Evolutionary conservation across 1,140 invertebrate species (phyloP).

Genomic region (Anastrepha ludens): DNA sequence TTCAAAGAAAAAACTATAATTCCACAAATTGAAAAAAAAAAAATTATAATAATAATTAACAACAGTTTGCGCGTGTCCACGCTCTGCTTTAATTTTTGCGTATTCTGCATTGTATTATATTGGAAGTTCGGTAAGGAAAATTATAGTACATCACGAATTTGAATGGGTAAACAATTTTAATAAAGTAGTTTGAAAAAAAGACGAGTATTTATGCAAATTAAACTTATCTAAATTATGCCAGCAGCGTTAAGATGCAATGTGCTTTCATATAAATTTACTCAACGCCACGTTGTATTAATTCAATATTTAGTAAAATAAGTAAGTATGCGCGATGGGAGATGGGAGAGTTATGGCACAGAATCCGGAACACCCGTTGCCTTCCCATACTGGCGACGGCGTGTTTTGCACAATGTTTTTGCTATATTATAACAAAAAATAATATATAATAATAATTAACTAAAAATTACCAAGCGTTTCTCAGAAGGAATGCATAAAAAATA

Average conservation of each 20-base stretch:
- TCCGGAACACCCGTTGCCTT: neutral
- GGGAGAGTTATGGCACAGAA: neutral
- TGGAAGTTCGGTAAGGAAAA: neutral
- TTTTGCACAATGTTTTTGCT: constrained; percentile 43
- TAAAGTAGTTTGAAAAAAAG: neutral
- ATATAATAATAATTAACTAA: neutral
- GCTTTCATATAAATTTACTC: constrained; percentile 45
- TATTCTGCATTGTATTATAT: constrained; percentile 22
- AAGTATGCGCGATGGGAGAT: neutral
- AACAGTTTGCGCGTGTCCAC: neutral
- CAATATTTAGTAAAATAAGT: neutral
- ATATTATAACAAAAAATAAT: neutral
- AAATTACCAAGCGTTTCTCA: neutral
- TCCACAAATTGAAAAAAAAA: neutral
- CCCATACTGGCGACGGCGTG: neutral
- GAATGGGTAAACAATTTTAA: neutral
- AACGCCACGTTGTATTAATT: constrained; percentile 43
- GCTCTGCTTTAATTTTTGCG: constrained; percentile 12
- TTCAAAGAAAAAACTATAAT: neutral
- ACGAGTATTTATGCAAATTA: neutral
- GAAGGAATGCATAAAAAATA: constrained; percentile 1
- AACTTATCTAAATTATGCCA: constrained; percentile 19
- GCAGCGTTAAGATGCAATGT: constrained; percentile 42
- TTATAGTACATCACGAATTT: neutral
- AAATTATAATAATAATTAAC: neutral